Base-by-base conservation (phyloP, 2,113 vertebrate genomes). In the Gopherus evgoodei region DNA sequence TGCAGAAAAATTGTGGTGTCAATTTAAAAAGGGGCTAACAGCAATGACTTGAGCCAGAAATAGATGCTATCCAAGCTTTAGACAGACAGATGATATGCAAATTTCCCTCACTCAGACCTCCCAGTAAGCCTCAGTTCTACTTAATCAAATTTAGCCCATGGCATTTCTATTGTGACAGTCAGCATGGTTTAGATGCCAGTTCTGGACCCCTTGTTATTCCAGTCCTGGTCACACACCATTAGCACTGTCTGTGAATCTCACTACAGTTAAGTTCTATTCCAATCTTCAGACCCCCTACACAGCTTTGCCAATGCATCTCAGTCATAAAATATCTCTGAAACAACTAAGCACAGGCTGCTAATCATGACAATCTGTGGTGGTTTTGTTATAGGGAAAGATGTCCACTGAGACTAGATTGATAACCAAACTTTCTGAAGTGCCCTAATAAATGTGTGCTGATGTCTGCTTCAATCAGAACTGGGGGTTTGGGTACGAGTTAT, bases 251-350 rank as follows among this genome's bases (percentile, higher is more conserved):
- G 50, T 3, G 31, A 87, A 53, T 44, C 27, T 80, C 8, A 12
- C 3, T 2, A 54, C 22, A 27, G 44, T 47, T 11, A 1, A 17
- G 10, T 35, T 21, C 86, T 47, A 14, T 12, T 81, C 50, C 57
- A 11, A 2, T 0, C 5, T 14, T 27, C 84, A 11, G 10, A 6
- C 4, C 21, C 0, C 0, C 12, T 35, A 25, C 0, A 1, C 0
- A 0, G 7, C 27, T 14, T 2, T 2, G 0, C n/a, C 78, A 50
- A 6, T 59, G 0, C 1, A 1, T 7, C 52, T 42, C 5, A 12
- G 83, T 53, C 44, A 4, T 1, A 29, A 29, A 25, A 0, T 0
- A 0, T 3, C 17, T 8, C 53, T 14, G 38, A 0, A 0, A 0
- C 0, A 1, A 2, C 86, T 10, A 25, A 0, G 42, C 65, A 2